Evolutionary conservation across 1,140 invertebrate species (phyloP).

Genomic region (Vanessa tameamea): DNA sequence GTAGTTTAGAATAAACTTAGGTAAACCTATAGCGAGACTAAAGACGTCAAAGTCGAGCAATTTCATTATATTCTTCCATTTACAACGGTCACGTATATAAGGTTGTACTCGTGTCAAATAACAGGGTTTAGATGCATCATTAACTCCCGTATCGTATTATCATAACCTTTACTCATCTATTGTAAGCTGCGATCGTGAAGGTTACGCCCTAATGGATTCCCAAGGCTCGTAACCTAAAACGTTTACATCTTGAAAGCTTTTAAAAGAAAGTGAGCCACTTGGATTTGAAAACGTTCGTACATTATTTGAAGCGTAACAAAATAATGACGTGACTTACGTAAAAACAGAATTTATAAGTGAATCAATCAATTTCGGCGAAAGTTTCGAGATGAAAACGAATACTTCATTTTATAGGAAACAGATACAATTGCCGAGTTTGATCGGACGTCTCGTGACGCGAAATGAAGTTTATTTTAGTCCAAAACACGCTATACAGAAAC

Average conservation of each 20-base stretch:
- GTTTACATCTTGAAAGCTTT: slow-evolving; percentile 33
- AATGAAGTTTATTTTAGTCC: too few species aligned
- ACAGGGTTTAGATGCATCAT: slow-evolving; percentile 24
- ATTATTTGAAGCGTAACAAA: slow-evolving; percentile 18
- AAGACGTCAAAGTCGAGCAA: neutral
- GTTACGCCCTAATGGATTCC: slow-evolving; percentile 33
- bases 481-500: too few species aligned
- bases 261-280: slow-evolving; percentile 29
- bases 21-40: neutral
- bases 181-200: slow-evolving; percentile 24
- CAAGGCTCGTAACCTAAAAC: slow-evolving; percentile 36
- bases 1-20: too few species aligned
- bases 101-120: neutral
- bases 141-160: slow-evolving; percentile 22
- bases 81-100: neutral
- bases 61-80: neutral
- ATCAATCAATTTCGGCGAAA: neutral
- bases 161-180: slow-evolving; percentile 29
- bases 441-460: too few species aligned
- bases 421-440: neutral
- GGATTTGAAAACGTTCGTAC: slow-evolving; percentile 21
- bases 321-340: slow-evolving; percentile 13
- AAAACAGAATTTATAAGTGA: slow-evolving; percentile 6
- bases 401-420: neutral
- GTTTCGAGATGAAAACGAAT: neutral